Evolutionary conservation across 2,797 vertebrate genomes (phyloP).

Genomic region (Cynodonichthys magdalenae): DNA sequence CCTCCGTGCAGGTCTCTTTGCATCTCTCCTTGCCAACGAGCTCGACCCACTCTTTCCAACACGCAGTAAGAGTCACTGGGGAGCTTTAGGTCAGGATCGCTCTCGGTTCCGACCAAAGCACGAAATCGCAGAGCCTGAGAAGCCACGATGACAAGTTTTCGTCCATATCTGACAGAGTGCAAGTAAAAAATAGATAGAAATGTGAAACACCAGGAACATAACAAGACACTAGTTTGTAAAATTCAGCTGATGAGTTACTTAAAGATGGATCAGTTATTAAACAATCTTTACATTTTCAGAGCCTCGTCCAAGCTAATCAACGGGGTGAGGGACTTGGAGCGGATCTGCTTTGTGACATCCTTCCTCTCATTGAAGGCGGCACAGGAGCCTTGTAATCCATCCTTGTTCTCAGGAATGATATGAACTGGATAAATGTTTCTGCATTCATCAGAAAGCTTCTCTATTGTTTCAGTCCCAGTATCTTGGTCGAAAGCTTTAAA

Average conservation of each 20-base stretch:
- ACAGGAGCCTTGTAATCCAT: constrained; percentile 92
- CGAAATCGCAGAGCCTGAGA: constrained; percentile 87
- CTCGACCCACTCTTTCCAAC: constrained; percentile 91
- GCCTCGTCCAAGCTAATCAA: constrained; percentile 79
- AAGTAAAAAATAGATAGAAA: not conserved
- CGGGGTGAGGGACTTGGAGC: constrained; percentile 75
- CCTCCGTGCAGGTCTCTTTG: constrained; percentile 90
- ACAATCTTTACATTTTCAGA: constrained; percentile 71
- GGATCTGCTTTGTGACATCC: constrained; percentile 83
- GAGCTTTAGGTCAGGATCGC: constrained; percentile 90
- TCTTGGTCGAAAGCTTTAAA: constrained; percentile 82
- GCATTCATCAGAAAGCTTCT: constrained; percentile 27
- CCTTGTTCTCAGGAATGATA: constrained; percentile 85
- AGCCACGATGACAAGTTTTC: constrained; percentile 90
- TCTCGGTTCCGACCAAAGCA: constrained; percentile 86
- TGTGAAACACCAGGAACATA: not conserved
- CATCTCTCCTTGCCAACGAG: constrained; percentile 95
- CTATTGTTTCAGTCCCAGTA: constrained; percentile 80
- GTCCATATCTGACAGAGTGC: constrained; percentile 83
- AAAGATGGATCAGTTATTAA: too few species aligned
- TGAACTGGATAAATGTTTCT: constrained; percentile 88
- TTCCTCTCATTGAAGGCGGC: constrained; percentile 84
- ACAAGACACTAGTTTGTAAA: not conserved
- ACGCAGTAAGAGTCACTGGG: constrained; percentile 92
- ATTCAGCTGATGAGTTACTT: not conserved